Conservation (phyloP, 2,888 invertebrate species). For the Harpagoxenus sublaevis region DNA sequence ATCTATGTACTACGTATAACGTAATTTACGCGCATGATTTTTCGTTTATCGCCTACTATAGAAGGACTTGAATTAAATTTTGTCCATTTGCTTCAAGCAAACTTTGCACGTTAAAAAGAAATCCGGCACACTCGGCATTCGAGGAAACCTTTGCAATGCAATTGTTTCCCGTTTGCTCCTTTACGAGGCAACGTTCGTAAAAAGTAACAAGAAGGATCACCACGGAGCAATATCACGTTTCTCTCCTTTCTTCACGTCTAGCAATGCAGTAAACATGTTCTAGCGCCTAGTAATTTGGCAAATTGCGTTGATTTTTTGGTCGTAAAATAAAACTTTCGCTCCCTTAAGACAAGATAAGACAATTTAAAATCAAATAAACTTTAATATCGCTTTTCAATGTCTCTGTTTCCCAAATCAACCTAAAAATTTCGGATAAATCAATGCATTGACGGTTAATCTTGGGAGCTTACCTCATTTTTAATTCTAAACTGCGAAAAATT, state of each 20-base stretch:
- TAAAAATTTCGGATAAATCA: background rate
- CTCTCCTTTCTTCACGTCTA: background rate
- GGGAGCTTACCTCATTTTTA: no score
- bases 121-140: background rate
- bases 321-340: background rate
- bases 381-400: background rate
- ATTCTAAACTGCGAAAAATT: no score
- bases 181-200: background rate
- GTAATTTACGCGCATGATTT: background rate
- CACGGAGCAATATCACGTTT: background rate
- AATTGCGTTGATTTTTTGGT: background rate
- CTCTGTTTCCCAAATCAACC: background rate
- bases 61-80: background rate
- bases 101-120: background rate
- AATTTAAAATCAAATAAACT: background rate
- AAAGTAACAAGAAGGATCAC: background rate
- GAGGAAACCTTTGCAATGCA: constrained; percentile 46
- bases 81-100: background rate
- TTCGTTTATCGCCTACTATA: background rate
- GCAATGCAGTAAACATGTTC: background rate
- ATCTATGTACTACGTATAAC: background rate
- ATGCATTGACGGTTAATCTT: background rate
- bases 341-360: background rate
- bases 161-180: constrained; percentile 34
- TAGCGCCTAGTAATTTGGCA: background rate